Evolutionary conservation across 1,140 invertebrate genomes (phyloP), one percentile per base, ranked within the genome.

Genomic region (Drosophila littoralis): DNA sequence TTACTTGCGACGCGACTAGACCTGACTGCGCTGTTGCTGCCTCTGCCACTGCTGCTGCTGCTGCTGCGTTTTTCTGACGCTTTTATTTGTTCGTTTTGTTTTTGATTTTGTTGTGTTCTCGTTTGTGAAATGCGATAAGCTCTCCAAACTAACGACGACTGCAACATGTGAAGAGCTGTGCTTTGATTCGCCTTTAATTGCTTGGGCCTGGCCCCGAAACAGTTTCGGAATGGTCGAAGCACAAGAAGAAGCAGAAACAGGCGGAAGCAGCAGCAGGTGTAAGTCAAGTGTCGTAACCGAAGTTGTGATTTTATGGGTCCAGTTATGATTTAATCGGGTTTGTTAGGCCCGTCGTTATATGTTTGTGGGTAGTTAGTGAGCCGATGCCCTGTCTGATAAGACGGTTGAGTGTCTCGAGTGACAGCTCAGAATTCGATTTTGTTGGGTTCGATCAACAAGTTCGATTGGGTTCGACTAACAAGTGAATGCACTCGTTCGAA

Each of bases 71-170:
- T 32, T 40, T 13, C 36, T 61, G 17, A 1, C n/a, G 74, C 40
- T 42, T 10, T 42, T 8, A 43, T 59, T 28, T 48, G 15, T 46
- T 67, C 40, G 66, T 42, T 63, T 22, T 72, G 43, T 74, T 38
- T 65, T 45, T 58, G 45, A 57, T 36, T 58, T 50, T 67, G 51
- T 51, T 54, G 33, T 36, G 33, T 36, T 36, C 33, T 36, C 33
- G 33, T 84, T 80, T 84, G 77, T 59, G 13, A 33, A 45, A 46
- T 59, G 57, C 57, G 42, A 59, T 59, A 59, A 59, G 57, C 57
- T 15, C 42, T 45, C 28, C 12, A 15, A 46, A 35, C 57, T 45
- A 59, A 46, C 52, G 36, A 46, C 35, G 36, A 38, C 35, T 17
- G 36, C 54, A 38, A 57, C 38, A 42, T 32, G 7, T 45, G 55